These are phyloP conservation scores for Erebia palarica DNA, from an alignment of 2,888 invertebrate species.

Conservation along the genomic window DNA sequence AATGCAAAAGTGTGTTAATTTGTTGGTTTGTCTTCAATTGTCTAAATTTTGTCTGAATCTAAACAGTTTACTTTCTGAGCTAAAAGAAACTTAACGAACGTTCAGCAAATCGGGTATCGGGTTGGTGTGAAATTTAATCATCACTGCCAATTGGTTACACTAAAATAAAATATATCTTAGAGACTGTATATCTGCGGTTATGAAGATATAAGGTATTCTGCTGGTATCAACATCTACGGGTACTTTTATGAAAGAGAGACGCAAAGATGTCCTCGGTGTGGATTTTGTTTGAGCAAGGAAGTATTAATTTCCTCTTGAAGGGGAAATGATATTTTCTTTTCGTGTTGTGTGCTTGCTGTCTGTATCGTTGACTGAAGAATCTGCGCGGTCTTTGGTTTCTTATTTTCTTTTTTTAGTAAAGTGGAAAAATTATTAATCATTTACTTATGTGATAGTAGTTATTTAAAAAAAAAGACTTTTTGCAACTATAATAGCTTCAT, in stretches of 20 bases:
- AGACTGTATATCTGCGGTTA: background rate
- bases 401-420: too few relatives aligned
- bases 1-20: too few relatives aligned
- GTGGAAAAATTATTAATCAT: too few relatives aligned
- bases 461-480: too few relatives aligned
- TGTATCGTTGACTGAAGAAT: background rate
- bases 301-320: constrained; percentile 20
- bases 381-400: too few relatives aligned
- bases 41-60: too few relatives aligned
- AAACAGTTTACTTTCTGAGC: too few relatives aligned
- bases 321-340: constrained; percentile 6
- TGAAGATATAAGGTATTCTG: background rate
- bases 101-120: background rate
- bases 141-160: too few relatives aligned
- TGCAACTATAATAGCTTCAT: too few relatives aligned
- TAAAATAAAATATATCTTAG: background rate
- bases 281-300: constrained; percentile 8
- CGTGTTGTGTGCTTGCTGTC: background rate
- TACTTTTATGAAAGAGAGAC: constrained; percentile 18
- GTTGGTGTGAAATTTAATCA: background rate
- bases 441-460: too few relatives aligned
- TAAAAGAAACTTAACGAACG: too few relatives aligned
- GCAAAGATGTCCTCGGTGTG: constrained; percentile 4
- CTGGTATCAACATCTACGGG: constrained; percentile 8
- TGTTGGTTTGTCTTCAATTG: too few relatives aligned